Evolutionary conservation across 1,140 invertebrate genomes (phyloP).

Genomic region (Bombyx mandarina): DNA sequence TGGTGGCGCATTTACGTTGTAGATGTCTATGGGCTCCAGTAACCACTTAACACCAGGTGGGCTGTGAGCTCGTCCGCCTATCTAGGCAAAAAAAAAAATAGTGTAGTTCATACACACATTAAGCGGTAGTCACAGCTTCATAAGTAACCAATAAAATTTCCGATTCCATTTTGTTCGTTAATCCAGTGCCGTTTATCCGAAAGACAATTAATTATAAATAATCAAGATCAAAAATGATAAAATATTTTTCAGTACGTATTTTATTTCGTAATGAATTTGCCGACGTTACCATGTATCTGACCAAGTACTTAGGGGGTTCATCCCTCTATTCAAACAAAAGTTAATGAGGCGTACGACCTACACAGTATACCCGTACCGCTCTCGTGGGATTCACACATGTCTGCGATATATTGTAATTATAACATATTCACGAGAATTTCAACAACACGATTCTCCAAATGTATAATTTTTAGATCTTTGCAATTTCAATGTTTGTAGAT

Average conservation of each 20-base stretch:
- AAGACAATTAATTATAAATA: background rate
- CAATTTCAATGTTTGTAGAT: no score
- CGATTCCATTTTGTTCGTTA: background rate
- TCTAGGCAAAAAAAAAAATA: no score
- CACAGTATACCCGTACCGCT: constrained; percentile 22
- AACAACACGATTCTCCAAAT: no score
- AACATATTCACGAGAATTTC: no score
- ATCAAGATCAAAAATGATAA: background rate
- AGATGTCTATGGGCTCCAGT: no score
- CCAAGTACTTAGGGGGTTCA: constrained; percentile 35
- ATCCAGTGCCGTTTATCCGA: background rate
- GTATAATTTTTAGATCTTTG: no score
- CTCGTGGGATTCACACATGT: constrained; percentile 18
- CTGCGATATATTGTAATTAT: background rate
- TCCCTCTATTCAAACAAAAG: constrained; percentile 67
- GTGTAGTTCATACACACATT: no score
- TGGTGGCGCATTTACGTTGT: no score
- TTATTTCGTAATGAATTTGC: constrained; percentile 13
- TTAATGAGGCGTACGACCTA: constrained; percentile 56
- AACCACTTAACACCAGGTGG: no score
- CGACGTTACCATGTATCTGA: constrained; percentile 34
- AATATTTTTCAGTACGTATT: background rate
- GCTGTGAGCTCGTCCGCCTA: no score
- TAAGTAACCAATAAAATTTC: background rate
- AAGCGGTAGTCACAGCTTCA: background rate